Evolutionary conservation across 2,888 invertebrate species (phyloP).

Genomic region (Schizotus pectinicornis): DNA sequence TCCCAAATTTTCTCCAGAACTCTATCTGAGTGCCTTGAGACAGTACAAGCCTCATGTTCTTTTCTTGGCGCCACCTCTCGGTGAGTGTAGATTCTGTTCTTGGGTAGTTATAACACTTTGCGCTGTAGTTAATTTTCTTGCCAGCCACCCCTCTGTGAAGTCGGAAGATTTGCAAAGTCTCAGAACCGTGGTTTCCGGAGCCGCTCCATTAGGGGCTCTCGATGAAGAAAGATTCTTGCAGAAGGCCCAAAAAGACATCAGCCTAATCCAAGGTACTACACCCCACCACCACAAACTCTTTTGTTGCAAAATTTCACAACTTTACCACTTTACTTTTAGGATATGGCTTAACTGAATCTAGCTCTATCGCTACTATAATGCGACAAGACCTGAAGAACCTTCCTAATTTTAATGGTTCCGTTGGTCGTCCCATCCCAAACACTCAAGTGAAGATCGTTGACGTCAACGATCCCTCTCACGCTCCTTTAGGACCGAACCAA

Average conservation of each 20-base stretch:
- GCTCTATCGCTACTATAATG: constrained; percentile 62
- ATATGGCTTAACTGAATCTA: constrained; percentile 78
- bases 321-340: too few relatives aligned
- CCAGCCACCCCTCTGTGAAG: constrained; percentile 66
- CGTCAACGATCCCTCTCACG: constrained; percentile 49
- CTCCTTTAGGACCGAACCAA: constrained; percentile 65
- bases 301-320: not conserved
- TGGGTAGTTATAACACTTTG: not conserved
- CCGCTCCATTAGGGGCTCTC: constrained; percentile 70
- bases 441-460: constrained; percentile 69
- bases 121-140: constrained; percentile 71
- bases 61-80: constrained; percentile 32
- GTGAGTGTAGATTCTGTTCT: constrained; percentile 7
- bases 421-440: constrained; percentile 66
- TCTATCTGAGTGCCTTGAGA: constrained; percentile 24
- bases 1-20: constrained; percentile 43
- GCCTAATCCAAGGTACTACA: constrained; percentile 49
- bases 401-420: constrained; percentile 54
- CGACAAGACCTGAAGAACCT: constrained; percentile 71
- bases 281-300: not conserved
- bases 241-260: constrained; percentile 53
- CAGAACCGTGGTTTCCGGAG: constrained; percentile 66
- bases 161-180: constrained; percentile 64
- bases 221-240: constrained; percentile 63
- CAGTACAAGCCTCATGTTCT: constrained; percentile 28